Base-by-base conservation (phyloP, 2,113 vertebrate species). In the Eupsittula cactorum region DNA sequence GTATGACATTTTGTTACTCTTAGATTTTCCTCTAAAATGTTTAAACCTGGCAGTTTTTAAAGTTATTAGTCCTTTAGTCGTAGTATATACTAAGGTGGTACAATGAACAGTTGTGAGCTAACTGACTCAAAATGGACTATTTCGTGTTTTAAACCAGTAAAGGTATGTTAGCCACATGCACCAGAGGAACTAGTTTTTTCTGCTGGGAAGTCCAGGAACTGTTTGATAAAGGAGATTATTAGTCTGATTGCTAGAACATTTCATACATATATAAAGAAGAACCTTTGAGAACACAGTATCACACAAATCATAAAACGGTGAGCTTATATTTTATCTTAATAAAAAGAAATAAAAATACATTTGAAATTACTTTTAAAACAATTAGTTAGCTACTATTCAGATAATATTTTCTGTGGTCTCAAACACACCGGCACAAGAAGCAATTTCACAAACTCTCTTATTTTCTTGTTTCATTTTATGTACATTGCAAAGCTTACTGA, bases 341-440 rank as follows among this genome's bases (percentile, higher is more conserved):
- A 93, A 87, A 80, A 47, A 97, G 33, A 47, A 90, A 78, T 80
- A 92, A 77, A 47, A 31, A 42, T 88, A n/a, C 25, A 88, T 71
- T 92, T 86, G 71, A 57, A 97, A 90, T 88, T 0, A 31, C 20
- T 94, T 93, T 87, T 24, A 64, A 87, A 47, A 83, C 33, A 90
- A 67, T 67, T 81, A 35, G 27, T 75, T 90, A 97, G 11, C 42
- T 88, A 64, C 59, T 92, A 44, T 69, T 39, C 53, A 88, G 42
- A 59, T 49, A n/a, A 28, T 82, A 35, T 69, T 80, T 86, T 92
- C 69, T n/a, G 10, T 41, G 16, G 37, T 88, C 64, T 81, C 9
- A 89, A 71, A 67, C 47, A 42, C 29, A 78, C 7, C 19, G 67
- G 41, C 16, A 53, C 16, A 93, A 86, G 39, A 50, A 79, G 79